Evolutionary conservation across 2,113 vertebrate species (phyloP).

Genomic region (Crotalus helleri): DNA sequence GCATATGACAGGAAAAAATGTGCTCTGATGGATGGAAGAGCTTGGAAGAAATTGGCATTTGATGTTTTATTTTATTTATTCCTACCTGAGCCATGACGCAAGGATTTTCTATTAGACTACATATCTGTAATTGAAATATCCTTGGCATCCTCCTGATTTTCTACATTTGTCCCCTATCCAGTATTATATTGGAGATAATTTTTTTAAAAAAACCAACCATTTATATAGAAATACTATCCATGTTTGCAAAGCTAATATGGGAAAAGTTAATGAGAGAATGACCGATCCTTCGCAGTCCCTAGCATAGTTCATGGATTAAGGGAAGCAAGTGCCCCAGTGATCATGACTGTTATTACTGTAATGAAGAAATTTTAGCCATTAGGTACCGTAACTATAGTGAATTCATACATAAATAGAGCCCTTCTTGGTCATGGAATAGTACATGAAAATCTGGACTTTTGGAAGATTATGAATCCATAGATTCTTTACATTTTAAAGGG

Average conservation of each 20-base stretch:
- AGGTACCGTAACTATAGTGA: neutral
- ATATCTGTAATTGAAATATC: neutral
- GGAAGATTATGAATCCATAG: neutral
- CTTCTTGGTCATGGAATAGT: neutral
- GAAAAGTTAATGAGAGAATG: neutral
- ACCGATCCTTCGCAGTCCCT: conserved; percentile 13
- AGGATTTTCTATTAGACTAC: conserved; percentile 12
- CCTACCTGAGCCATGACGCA: neutral
- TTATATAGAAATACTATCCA: conserved; percentile 6
- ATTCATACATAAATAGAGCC: neutral
- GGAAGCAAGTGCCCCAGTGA: neutral
- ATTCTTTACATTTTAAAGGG: neutral
- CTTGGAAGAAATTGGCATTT: neutral
- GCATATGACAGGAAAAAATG: neutral
- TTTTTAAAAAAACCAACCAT: neutral
- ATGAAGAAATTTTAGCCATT: neutral
- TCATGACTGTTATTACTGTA: neutral
- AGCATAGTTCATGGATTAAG: neutral
- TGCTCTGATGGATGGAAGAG: neutral
- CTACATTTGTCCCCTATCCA: conserved; percentile 11
- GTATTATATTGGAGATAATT: conserved; percentile 10
- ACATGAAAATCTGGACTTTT: neutral
- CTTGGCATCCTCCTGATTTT: neutral
- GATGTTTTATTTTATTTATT: neutral
- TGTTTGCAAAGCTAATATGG: conserved; percentile 12